Base-by-base conservation (phyloP, 2,888 invertebrate species). In the Pandemis corylana region DNA sequence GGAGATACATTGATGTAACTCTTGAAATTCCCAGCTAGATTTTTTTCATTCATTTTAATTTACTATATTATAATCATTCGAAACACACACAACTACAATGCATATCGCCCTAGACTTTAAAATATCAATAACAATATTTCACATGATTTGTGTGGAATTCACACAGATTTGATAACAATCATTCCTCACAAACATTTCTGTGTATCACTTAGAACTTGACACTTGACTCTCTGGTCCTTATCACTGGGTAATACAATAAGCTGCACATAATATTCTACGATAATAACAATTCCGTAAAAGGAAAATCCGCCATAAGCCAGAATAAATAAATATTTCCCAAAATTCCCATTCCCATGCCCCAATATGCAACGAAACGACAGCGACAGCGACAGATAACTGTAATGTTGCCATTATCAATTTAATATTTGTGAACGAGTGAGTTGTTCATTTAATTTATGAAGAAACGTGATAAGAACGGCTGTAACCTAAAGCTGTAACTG, bases 1-100 rank as follows among this genome's bases (percentile, higher is more conserved):
- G 91, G 86, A 77, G 91, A 88, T 80, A 91, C 91, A 82, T 92
- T 92, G 83, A 95, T 92, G 89, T 95, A 95, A 85, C 95, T 95
- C 87, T 92, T 95, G 87, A 95, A 95, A 87, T 94, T 95, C 81
- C 94, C 92, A 76, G 91, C 91, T 78, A 94, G 82, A 86, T 93
- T 94, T 88, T 93, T 94, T 82, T 95, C 95, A 87, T 94, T 94
- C 95, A 95, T 95, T 90, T 88, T 94, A 86, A 69, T 15, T 44
- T 44, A 51, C 41, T 9, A 42, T 64, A 15, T 51, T 51, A 62
- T 61, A 36, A 61, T 74, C 65, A 74, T 61, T 66, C 44, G 9
- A 7, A 59, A 74, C 64, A 56, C 9, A 74, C 49, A 73, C 59
- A 36, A 70, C 59, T 65, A 36, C 36, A 44, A 65, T 28, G 62